Base-by-base conservation (phyloP, 2,888 invertebrate species). In the Helobdella robusta region DNA sequence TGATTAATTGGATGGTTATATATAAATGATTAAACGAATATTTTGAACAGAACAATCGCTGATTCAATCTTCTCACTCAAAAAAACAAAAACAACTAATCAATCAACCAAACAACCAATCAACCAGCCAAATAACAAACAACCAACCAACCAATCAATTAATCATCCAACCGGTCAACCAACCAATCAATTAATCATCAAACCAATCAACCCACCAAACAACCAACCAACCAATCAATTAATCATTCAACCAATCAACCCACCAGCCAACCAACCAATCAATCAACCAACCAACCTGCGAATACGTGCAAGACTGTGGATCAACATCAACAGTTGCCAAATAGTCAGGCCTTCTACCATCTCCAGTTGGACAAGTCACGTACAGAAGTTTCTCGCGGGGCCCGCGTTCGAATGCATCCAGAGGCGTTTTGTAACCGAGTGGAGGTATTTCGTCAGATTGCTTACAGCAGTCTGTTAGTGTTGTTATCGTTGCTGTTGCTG, bases 281-380 rank as follows among this genome's bases (percentile, higher is more conserved):
- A 40, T 40, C 11, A 40, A 40, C n/a, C 11, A 40, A 40, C 35
- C 40, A 63, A 89, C 93, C 85, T 92, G 85, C 71, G 86, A 84
- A 77, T 87, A 97, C 1, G 87, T 89, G 11, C 86, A 80, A 67
- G 94, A 94, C 1, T 84, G 77, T 0, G 92, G 92, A 79, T 95
- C 88, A 1, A 94, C 88, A 76, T 97, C 93, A 0, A 97, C 85
- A 0, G 93, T 92, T 18, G 90, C 86, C 69, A 97, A 81, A 75
- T 91, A 89, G 80, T 97, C 95, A 1, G 89, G 85, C 74, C 88
- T 87, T 0, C 83, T 84, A 8, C 68, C 64, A 8, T 68, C 68
- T 2, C 68, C 66, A 6, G 69, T 70, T 50, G 92, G 85, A 73
- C 92, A 91, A 30, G 89, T 85, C n/a, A 91, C 86, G 78, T 97